A percentile compares a stretch with the other conserved stretches of the same genome.
These are phyloP conservation scores for Perdita meconis DNA, from an alignment of 2,888 invertebrate species.

Conservation along the genomic window DNA sequence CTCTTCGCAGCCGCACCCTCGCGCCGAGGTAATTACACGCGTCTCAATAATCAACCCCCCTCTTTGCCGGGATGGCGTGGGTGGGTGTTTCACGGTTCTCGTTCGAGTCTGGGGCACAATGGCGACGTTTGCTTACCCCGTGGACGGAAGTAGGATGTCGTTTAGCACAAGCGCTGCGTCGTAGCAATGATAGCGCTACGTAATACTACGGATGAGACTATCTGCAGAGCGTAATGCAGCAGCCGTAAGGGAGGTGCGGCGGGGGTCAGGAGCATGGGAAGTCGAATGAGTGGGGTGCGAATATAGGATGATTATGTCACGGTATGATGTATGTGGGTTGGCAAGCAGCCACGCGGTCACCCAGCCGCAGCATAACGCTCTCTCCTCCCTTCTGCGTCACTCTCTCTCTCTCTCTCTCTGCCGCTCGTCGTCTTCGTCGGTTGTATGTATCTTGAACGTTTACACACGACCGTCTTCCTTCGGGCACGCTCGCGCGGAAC, in stretches of 20 bases:
- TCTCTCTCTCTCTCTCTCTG: constrained; percentile 3
- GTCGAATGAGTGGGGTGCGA: constrained; percentile 75
- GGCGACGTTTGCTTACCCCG: constrained; percentile 50
- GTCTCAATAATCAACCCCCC: constrained; percentile 29
- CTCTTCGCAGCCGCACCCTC: neutral
- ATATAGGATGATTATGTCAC: constrained; percentile 80
- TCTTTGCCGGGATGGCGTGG: neutral
- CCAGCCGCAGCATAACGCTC: constrained; percentile 52
- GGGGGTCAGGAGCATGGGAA: constrained; percentile 64
- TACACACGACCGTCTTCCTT: constrained; percentile 45
- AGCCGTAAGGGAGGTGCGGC: constrained; percentile 48
- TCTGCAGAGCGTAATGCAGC: constrained; percentile 73
- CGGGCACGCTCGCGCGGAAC: constrained; percentile 27
- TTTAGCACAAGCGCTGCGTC: constrained; percentile 64
- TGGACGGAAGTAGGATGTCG: constrained; percentile 65
- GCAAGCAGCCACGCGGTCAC: constrained; percentile 78
- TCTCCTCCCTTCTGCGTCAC: constrained; percentile 34
- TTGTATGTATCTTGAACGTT: constrained; percentile 27
- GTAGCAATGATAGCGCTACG: constrained; percentile 70
- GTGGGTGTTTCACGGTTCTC: constrained; percentile 27
- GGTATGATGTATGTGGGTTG: constrained; percentile 78
- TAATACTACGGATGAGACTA: constrained; percentile 71
- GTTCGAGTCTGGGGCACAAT: constrained; percentile 45
- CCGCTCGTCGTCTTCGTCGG: too few species aligned
- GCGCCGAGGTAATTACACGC: constrained; percentile 14